Conservation (phyloP, 2,888 invertebrate genomes). For the Noctua pronuba region DNA sequence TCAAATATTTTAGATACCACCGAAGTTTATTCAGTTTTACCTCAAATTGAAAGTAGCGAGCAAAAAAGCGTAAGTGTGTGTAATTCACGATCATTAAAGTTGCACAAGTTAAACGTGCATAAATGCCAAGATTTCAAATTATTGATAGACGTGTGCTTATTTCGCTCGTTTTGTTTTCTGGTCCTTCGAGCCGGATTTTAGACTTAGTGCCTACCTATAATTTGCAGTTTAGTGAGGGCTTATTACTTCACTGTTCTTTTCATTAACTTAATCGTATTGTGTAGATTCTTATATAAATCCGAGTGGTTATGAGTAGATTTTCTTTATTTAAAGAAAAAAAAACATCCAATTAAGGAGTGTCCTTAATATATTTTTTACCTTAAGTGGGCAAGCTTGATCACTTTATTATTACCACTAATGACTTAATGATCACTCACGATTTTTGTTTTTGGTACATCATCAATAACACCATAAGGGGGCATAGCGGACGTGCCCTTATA, state of each 20-base stretch:
- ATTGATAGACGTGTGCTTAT: neutral
- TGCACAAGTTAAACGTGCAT: neutral
- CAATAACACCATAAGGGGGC: slow-evolving; percentile 48
- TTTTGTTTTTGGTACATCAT: slow-evolving; percentile 57
- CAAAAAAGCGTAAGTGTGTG: neutral
- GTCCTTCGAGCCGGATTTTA: neutral
- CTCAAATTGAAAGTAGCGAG: neutral
- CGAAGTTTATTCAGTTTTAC: neutral
- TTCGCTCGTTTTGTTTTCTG: neutral
- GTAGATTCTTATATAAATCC: neutral
- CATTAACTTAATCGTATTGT: neutral
- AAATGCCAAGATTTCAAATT: neutral
- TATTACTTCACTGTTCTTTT: neutral
- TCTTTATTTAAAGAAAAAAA: slow-evolving; percentile 1
- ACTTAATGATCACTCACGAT: slow-evolving; percentile 55
- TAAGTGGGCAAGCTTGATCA: slow-evolving; percentile 45
- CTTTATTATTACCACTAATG: slow-evolving; percentile 63
- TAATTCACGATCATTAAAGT: neutral
- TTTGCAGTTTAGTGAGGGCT: neutral
- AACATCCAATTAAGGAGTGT: slow-evolving; percentile 29
- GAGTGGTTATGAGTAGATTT: slow-evolving; percentile 14
- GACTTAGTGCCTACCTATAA: neutral
- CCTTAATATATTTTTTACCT: slow-evolving; percentile 38
- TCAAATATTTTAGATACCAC: neutral
- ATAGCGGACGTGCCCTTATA: slow-evolving; percentile 11